A percentile compares a stretch with the other conserved stretches of the same genome.
These are phyloP conservation scores for Sterrhoptilus dennistouni DNA, from an alignment of 2,113 vertebrate species.

Conservation along the genomic window DNA sequence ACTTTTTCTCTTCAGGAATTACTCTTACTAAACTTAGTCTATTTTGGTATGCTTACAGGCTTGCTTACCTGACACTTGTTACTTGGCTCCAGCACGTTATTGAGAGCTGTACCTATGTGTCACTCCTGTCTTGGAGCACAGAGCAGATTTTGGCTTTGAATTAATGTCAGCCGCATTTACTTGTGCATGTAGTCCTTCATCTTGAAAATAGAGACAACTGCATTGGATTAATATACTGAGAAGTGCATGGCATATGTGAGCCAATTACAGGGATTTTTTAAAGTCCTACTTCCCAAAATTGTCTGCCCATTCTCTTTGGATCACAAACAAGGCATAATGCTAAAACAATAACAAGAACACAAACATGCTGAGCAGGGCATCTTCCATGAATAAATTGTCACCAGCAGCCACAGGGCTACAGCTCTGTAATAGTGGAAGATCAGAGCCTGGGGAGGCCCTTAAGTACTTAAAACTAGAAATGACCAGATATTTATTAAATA, in stretches of 20 bases:
- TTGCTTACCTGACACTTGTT: not conserved
- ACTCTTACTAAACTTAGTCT: not conserved
- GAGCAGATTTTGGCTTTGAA: not conserved
- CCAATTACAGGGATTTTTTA: not conserved
- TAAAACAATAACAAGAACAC: not conserved
- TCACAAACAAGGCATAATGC: not conserved
- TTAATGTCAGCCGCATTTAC: not conserved
- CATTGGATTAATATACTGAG: not conserved
- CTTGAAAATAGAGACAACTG: not conserved
- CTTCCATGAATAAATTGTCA: not conserved
- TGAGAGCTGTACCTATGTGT: not conserved
- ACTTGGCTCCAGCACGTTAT: not conserved
- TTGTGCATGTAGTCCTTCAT: not conserved
- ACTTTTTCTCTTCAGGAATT: not conserved
- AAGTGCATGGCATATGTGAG: not conserved
- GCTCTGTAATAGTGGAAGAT: not conserved
- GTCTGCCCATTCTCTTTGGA: not conserved
- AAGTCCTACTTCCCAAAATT: not conserved
- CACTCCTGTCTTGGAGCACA: not conserved
- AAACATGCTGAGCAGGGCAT: not conserved
- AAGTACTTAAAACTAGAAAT: not conserved
- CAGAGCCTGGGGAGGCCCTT: not conserved
- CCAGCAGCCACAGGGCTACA: not conserved
- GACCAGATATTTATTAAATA: not conserved
- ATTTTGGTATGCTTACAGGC: not conserved